Percentiles rank a stretch among this genome's conserved stretches.
phyloP scores from a whole-genome alignment of 2,888 invertebrate species.

The Elysia crispata region DNA sequence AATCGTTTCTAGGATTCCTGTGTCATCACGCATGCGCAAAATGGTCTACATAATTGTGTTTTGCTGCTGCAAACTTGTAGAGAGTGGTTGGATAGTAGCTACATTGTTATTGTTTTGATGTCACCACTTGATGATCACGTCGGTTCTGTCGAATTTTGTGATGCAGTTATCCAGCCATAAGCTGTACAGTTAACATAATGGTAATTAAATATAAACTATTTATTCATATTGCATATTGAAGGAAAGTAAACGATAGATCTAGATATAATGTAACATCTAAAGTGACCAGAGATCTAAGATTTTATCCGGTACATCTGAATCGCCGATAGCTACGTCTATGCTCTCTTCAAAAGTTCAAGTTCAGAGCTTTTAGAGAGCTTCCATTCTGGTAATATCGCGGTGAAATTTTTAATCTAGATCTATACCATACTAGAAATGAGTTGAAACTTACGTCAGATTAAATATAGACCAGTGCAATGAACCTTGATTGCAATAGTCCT shows the following conservation, averaged over 20 bases:
- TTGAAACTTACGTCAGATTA: too few relatives aligned
- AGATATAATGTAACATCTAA: too few relatives aligned
- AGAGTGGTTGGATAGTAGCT: constrained; percentile 24
- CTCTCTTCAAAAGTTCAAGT: too few relatives aligned
- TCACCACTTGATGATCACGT: not conserved
- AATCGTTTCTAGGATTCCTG: constrained; percentile 41
- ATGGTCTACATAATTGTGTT: constrained; percentile 55
- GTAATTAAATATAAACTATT: constrained; percentile 31
- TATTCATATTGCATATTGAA: not conserved
- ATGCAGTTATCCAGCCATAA: not conserved
- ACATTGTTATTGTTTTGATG: constrained; percentile 47
- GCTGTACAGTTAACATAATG: constrained; percentile 25
- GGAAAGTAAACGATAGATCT: not conserved
- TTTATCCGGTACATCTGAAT: too few relatives aligned
- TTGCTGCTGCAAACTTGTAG: constrained; percentile 52
- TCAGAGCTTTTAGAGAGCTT: too few relatives aligned
- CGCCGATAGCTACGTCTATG: too few relatives aligned
- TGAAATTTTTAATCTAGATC: too few relatives aligned
- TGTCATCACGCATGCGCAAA: constrained; percentile 61
- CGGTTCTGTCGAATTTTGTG: not conserved
- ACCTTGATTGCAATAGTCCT: too few relatives aligned
- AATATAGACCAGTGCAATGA: too few relatives aligned
- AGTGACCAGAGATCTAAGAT: too few relatives aligned
- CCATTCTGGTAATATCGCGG: too few relatives aligned
- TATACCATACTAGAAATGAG: too few relatives aligned